These are phyloP conservation scores for Ophion costatus DNA, from an alignment of 2,888 invertebrate species.

Conservation along the genomic window DNA sequence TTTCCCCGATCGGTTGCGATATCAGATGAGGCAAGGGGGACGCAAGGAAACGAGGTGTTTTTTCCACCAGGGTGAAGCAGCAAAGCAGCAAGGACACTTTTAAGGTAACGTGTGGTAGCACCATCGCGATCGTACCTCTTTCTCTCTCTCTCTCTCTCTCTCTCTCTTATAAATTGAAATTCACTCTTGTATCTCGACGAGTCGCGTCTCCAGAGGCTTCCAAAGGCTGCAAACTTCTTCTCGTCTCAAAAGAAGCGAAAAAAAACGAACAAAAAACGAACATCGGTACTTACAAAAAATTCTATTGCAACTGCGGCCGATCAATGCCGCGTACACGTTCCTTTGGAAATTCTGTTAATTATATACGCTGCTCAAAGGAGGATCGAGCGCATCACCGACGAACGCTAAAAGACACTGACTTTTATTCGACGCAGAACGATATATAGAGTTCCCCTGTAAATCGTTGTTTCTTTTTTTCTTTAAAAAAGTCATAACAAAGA, in stretches of 20 bases:
- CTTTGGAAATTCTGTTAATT: not conserved
- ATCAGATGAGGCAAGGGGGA: slow-evolving; percentile 36
- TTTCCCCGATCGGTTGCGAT: slow-evolving; percentile 61
- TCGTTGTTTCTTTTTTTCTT: no score
- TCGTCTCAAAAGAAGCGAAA: slow-evolving; percentile 1
- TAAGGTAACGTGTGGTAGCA: slow-evolving; percentile 48
- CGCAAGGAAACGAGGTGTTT: slow-evolving; percentile 10
- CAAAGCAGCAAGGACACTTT: slow-evolving; percentile 55
- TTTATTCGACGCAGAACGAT: not conserved
- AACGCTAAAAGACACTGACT: not conserved
- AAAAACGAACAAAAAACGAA: not conserved
- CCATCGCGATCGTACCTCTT: slow-evolving; percentile 3
- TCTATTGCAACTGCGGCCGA: not conserved
- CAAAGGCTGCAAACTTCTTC: not conserved
- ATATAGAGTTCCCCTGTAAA: no score
- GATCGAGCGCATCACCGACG: not conserved
- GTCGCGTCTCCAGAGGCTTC: slow-evolving; percentile 37
- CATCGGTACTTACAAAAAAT: not conserved
- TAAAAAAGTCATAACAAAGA: not conserved
- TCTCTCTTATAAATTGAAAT: slow-evolving; percentile 49
- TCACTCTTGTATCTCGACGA: slow-evolving; percentile 49
- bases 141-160: not conserved
- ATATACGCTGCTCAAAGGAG: not conserved
- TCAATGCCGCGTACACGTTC: not conserved
- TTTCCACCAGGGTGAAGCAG: slow-evolving; percentile 58